Conservation (phyloP, 2,888 invertebrate species). For the Cactoblastis cactorum region DNA sequence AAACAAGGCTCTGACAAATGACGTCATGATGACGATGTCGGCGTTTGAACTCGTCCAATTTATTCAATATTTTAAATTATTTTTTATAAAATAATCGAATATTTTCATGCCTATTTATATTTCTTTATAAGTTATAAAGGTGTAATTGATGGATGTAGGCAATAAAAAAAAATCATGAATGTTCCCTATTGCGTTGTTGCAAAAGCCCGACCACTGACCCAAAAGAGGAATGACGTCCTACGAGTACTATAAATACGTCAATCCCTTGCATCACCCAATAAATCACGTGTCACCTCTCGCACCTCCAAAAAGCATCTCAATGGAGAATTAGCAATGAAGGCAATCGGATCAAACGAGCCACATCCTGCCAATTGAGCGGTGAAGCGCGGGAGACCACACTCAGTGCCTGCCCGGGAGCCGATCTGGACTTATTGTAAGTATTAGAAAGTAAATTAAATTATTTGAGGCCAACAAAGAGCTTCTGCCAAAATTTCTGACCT, state of each 20-base stretch:
- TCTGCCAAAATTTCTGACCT: neutral
- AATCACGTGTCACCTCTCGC: conserved; percentile 13
- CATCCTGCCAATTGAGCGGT: conserved; percentile 69
- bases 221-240: neutral
- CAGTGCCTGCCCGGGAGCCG: conserved; percentile 14
- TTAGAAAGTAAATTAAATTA: neutral
- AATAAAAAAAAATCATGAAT: no score
- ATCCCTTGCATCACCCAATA: conserved; percentile 7
- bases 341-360: conserved; percentile 58
- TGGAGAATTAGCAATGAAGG: conserved; percentile 42
- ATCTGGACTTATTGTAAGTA: conserved; percentile 9
- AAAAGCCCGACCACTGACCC: neutral
- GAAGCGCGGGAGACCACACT: conserved; percentile 24
- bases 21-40: no score
- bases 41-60: no score
- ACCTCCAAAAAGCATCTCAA: conserved; percentile 14
- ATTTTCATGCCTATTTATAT: no score
- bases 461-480: neutral
- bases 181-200: no score
- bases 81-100: no score
- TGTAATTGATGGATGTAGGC: no score
- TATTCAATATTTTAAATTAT: no score
- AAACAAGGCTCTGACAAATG: no score
- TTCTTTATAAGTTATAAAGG: no score
- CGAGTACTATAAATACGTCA: neutral